Conservation (phyloP, 2,888 invertebrate species). For the Phasia obesa region DNA sequence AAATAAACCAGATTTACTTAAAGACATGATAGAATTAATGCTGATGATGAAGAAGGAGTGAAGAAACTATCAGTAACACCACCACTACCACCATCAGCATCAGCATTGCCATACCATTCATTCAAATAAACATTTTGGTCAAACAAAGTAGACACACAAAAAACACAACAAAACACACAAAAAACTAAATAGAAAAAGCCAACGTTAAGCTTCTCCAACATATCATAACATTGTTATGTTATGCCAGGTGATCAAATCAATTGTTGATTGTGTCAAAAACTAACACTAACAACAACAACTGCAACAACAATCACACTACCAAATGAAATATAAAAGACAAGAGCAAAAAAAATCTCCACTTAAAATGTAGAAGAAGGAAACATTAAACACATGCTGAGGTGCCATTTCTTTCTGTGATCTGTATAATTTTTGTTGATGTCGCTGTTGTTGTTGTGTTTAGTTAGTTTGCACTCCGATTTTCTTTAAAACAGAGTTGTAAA, state of each 20-base stretch:
- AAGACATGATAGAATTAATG: slow-evolving; percentile 33
- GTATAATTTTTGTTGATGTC: slow-evolving; percentile 54
- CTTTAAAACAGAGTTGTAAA: not conserved
- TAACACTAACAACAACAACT: slow-evolving; percentile 64
- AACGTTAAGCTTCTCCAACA: slow-evolving; percentile 70
- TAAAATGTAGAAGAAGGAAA: slow-evolving; percentile 56
- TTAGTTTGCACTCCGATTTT: slow-evolving; percentile 54
- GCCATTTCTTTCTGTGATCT: slow-evolving; percentile 69
- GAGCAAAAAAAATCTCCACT: slow-evolving; percentile 38
- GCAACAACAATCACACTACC: slow-evolving; percentile 35
- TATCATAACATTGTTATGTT: slow-evolving; percentile 74
- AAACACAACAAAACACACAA: not conserved
- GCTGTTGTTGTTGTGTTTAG: slow-evolving; percentile 18
- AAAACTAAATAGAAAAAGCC: slow-evolving; percentile 54
- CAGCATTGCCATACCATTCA: slow-evolving; percentile 19
- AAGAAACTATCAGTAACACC: slow-evolving; percentile 56
- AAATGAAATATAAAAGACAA: slow-evolving; percentile 25
- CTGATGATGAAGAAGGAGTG: slow-evolving; percentile 52
- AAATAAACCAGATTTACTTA: slow-evolving; percentile 68
- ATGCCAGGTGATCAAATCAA: slow-evolving; percentile 79
- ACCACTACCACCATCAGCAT: slow-evolving; percentile 38
- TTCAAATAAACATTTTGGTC: slow-evolving; percentile 35
- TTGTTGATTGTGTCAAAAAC: slow-evolving; percentile 76
- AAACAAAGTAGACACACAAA: slow-evolving; percentile 14
- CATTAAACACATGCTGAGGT: slow-evolving; percentile 71